Base-by-base conservation (phyloP, 2,797 vertebrate genomes). In the Dallia pectoralis region DNA sequence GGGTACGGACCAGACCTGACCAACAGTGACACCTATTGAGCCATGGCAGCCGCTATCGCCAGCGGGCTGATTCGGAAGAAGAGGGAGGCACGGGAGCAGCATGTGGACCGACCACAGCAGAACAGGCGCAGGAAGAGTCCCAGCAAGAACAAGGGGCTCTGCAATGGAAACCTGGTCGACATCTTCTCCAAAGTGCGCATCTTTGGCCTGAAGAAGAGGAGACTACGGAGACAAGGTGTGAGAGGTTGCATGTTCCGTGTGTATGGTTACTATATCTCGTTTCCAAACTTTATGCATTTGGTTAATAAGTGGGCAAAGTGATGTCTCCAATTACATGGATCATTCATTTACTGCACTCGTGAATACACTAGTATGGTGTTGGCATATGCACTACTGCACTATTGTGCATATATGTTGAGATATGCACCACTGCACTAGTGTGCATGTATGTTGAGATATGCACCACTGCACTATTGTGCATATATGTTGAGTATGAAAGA, bases 111-210 rank as follows among this genome's bases (percentile, higher is more conserved):
- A 89, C 97, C 97, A 77, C 91, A 94, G 48, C 95, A 95, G 85
- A 93, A 94, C 86, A 94, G 96, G 88, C 95, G 97, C 93, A 95
- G 97, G 88, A 98, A 95, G 91, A 98, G 97, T 93, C 97, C 97
- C 86, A 98, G 93, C 93, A 98, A 97, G 93, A 98, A 95, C 88
- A 95, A 97, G 90, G 96, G 96, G 87, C 95, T 98, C 73, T 98
- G 97, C 94, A 99, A 97, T 86, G 95, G 96, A 76, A 98, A 96
- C 93, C 95, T 99, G 92, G 97, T 99, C 92, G 97, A 99, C 90
- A 99, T 99, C 91, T 99, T 99, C 94, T 98, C 97, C 83, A 98
- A 98, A 97, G 97, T 99, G 92, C 96, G 97, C 93, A 99, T 99
- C 94, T 99, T 99, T 92, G 97, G 97, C 87, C 96, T 98, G 94